phyloP scores from a whole-genome alignment of 2,113 vertebrate genomes.

The Propithecus coquereli region DNA sequence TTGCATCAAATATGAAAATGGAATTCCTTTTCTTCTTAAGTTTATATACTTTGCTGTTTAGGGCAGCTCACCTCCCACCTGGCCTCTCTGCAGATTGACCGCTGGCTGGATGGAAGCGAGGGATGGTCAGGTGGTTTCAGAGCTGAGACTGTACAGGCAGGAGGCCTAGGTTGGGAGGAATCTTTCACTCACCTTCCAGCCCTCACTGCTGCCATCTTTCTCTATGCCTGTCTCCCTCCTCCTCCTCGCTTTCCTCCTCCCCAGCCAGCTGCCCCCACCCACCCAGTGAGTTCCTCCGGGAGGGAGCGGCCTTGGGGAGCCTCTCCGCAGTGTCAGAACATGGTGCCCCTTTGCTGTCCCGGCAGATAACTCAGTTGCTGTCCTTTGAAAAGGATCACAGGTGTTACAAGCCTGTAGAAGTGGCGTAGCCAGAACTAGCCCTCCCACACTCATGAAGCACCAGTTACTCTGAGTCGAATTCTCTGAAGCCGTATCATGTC shows the following conservation, averaged over 20 bases:
- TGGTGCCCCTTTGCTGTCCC: not conserved
- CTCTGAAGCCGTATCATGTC: not conserved
- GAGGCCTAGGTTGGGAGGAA: not conserved
- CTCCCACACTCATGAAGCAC: not conserved
- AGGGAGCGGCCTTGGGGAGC: accelerated
- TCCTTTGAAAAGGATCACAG: not conserved
- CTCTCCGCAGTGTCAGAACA: not conserved
- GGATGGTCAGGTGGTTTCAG: not conserved
- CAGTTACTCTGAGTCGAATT: not conserved
- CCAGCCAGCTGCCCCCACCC: too few relatives aligned
- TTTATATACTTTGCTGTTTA: not conserved
- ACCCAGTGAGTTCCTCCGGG: accelerated
- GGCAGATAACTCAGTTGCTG: not conserved
- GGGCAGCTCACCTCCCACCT: accelerated
- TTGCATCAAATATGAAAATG: not conserved
- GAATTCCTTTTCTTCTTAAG: not conserved
- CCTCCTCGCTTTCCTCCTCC: not conserved
- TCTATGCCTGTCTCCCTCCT: not conserved
- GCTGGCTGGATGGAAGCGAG: not conserved
- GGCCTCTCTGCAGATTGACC: not conserved
- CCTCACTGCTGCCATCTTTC: not conserved
- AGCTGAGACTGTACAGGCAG: not conserved
- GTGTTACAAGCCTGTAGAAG: not conserved
- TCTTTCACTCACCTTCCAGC: not conserved
- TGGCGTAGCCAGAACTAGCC: not conserved